Conservation (phyloP, 1,140 invertebrate species). For the Papilio machaon region DNA sequence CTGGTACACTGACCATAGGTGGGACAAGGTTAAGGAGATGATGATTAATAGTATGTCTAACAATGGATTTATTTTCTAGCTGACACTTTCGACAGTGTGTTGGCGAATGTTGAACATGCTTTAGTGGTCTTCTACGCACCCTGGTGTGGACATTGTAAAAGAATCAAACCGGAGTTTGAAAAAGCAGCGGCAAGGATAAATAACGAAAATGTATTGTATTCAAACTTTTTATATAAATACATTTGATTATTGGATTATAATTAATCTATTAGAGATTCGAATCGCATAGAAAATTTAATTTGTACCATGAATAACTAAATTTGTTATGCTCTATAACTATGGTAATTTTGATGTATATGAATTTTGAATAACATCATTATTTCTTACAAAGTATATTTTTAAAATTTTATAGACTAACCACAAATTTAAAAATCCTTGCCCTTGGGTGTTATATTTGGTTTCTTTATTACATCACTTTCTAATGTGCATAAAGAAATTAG, state of each 20-base stretch:
- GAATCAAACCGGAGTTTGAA: constrained; percentile 92
- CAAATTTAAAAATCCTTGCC: no score
- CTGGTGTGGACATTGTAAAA: constrained; percentile 91
- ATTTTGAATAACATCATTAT: constrained; percentile 5
- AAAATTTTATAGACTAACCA: no score
- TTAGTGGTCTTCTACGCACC: constrained; percentile 95
- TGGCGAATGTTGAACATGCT: constrained; percentile 84
- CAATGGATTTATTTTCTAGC: constrained; percentile 44
- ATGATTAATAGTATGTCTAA: no score
- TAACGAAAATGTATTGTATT: constrained; percentile 57
- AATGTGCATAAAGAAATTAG: no score
- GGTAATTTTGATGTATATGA: neutral
- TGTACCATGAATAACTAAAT: neutral
- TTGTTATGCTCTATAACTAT: neutral
- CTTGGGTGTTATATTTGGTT: no score
- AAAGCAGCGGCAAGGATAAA: constrained; percentile 88
- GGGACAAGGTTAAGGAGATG: no score
- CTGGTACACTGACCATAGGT: no score
- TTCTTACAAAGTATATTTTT: constrained; percentile 1
- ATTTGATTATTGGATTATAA: neutral
- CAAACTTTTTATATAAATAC: neutral
- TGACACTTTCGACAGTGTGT: constrained; percentile 85
- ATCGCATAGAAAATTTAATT: neutral
- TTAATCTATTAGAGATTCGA: neutral
- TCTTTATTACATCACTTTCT: no score